Conservation (phyloP, 1,140 invertebrate genomes). For the Drosophila melanica region DNA sequence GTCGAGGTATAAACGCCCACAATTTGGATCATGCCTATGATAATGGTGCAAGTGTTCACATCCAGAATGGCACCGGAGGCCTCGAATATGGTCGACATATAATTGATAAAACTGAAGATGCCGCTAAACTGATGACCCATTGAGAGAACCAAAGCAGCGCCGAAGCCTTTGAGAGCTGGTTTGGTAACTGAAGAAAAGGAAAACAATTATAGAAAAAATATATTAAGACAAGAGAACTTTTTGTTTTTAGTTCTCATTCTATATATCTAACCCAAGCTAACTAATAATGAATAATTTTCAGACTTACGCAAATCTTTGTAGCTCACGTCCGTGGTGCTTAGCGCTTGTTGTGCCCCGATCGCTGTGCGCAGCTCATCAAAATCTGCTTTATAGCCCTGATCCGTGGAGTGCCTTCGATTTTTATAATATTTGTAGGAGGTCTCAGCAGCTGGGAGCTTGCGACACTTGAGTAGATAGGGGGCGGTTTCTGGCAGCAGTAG, state of each 20-base stretch:
- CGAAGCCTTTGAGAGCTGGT: conserved; percentile 58
- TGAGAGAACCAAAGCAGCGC: conserved; percentile 49
- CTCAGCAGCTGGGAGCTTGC: conserved; percentile 87
- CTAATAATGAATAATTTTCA: no score
- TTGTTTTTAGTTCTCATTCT: no score
- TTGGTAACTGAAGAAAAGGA: conserved; percentile 44
- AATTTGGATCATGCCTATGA: conserved; percentile 86
- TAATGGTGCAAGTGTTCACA: conserved; percentile 88
- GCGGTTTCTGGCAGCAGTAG: conserved; percentile 93
- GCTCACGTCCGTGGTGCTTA: conserved; percentile 21
- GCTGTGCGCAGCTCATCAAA: conserved; percentile 54
- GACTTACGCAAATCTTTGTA: conserved; percentile 68
- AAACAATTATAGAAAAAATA: no score
- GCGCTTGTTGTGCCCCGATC: conserved; percentile 44
- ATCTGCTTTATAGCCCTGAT: conserved; percentile 5
- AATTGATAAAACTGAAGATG: conserved; percentile 85
- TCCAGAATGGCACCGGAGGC: conserved; percentile 86
- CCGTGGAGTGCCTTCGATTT: conserved; percentile 32
- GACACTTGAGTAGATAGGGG: conserved; percentile 86
- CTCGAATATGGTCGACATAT: conserved; percentile 88
- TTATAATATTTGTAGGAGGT: conserved; percentile 85
- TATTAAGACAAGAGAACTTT: no score
- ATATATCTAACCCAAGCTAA: no score
- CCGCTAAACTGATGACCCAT: conserved; percentile 85
- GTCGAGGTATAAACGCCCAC: conserved; percentile 69